phyloP scores from a whole-genome alignment of 2,797 vertebrate genomes.

The Sebastes nivosus region DNA sequence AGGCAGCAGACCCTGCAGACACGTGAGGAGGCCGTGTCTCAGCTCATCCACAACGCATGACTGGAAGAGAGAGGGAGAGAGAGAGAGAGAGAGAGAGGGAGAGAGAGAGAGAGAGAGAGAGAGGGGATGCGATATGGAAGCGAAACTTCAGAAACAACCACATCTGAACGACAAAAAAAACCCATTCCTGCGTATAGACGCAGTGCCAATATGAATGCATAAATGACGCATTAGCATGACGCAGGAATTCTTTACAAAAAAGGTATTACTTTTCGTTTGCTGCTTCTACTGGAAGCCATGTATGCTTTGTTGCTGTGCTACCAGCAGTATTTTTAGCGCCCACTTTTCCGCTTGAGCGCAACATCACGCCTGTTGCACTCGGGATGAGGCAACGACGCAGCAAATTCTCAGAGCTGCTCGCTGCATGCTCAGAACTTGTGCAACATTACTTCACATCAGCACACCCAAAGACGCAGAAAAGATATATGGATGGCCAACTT shows the following conservation, averaged over 20 bases:
- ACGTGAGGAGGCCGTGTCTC: conserved; percentile 84
- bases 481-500: neutral
- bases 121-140: neutral
- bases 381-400: conserved; percentile 45
- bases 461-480: neutral
- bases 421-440: conserved; percentile 37
- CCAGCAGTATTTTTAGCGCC: conserved; percentile 71
- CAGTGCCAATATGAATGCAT: neutral
- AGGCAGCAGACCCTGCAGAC: conserved; percentile 78
- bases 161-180: neutral
- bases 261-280: neutral
- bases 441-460: conserved; percentile 58
- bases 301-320: conserved; percentile 64
- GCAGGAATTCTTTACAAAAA: conserved; percentile 10
- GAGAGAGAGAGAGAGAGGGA: conserved; percentile 11
- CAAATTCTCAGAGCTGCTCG: conserved; percentile 30
- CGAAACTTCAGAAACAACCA: conserved; percentile 3
- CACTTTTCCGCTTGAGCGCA: conserved; percentile 51
- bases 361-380: conserved; percentile 51
- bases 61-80: conserved; percentile 29
- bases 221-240: conserved; percentile 23
- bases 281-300: neutral
- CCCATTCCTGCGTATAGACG: neutral
- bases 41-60: conserved; percentile 77
- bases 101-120: neutral